Percentiles rank a stretch among this genome's conserved stretches.
Conservation (phyloP, 2,797 vertebrate species). For the Anolis apletophallus region DNA sequence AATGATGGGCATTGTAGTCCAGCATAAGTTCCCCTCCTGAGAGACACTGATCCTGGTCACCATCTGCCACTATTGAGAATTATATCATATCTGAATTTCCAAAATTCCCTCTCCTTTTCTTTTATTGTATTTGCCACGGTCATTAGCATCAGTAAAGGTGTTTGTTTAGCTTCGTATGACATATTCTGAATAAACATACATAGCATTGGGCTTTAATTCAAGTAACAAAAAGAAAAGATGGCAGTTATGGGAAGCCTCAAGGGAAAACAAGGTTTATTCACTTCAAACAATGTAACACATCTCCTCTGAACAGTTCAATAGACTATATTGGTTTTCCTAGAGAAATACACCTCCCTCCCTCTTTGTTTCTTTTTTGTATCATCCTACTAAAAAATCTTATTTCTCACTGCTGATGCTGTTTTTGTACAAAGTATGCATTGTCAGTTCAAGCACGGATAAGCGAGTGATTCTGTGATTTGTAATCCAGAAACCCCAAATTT, state of each 20-base stretch:
- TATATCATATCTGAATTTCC: neutral
- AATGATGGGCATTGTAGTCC: neutral
- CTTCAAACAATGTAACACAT: neutral
- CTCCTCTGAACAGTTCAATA: neutral
- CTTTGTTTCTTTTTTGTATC: neutral
- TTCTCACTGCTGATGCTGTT: neutral
- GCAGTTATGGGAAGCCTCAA: neutral
- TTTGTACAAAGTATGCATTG: neutral
- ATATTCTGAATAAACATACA: neutral
- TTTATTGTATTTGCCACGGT: neutral
- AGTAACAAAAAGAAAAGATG: too few species aligned
- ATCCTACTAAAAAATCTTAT: neutral
- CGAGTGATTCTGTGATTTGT: too few species aligned
- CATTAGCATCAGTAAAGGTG: neutral
- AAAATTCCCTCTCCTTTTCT: neutral
- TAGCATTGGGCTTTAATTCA: neutral
- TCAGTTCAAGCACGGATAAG: neutral
- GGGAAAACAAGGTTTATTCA: neutral
- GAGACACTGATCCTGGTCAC: neutral
- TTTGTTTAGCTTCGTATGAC: neutral
- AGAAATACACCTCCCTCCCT: neutral
- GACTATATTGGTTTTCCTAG: neutral
- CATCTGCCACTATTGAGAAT: neutral
- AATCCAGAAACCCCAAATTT: too few species aligned
- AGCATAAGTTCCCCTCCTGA: neutral